Conservation (phyloP, 2,888 invertebrate species). For the Drosophila phalerata region DNA sequence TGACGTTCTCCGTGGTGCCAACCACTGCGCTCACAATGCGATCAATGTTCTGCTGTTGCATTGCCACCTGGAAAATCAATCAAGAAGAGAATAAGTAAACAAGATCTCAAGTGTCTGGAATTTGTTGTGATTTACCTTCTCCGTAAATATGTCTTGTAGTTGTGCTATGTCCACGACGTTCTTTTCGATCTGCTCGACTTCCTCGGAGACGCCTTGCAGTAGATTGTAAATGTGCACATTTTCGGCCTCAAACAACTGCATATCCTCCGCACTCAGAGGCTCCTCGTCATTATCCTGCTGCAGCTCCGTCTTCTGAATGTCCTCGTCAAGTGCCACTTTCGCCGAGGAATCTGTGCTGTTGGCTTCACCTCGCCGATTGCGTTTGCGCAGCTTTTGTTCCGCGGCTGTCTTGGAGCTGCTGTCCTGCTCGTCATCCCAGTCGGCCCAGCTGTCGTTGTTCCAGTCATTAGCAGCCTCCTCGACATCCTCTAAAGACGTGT, state of each 20-base stretch:
- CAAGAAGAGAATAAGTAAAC: background rate
- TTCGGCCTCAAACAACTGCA: constrained; percentile 97
- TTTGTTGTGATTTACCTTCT: constrained; percentile 88
- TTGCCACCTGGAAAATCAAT: constrained; percentile 88
- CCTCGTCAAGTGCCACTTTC: constrained; percentile 83
- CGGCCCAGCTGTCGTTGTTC: constrained; percentile 65
- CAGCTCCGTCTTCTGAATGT: constrained; percentile 81
- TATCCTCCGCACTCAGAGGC: constrained; percentile 92
- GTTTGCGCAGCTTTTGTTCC: constrained; percentile 57
- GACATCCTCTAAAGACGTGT: background rate
- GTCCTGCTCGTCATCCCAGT: constrained; percentile 56
- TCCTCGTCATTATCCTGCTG: constrained; percentile 79
- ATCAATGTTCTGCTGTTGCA: constrained; percentile 97
- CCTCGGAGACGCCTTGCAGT: constrained; percentile 94
- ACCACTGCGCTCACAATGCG: constrained; percentile 95
- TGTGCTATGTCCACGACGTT: constrained; percentile 98
- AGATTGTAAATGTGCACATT: constrained; percentile 95
- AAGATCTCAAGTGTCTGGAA: background rate
- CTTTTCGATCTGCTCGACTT: constrained; percentile 95
- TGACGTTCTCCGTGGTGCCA: constrained; percentile 97
- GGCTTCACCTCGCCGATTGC: constrained; percentile 35
- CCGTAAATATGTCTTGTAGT: constrained; percentile 97
- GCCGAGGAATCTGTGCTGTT: constrained; percentile 61
- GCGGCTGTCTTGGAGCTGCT: constrained; percentile 7
- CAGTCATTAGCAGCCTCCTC: constrained; percentile 59